A percentile compares a stretch with the other conserved stretches of the same genome.
These are phyloP conservation scores for Xanthia icteritia DNA, from an alignment of 2,888 invertebrate species.

Conservation along the genomic window DNA sequence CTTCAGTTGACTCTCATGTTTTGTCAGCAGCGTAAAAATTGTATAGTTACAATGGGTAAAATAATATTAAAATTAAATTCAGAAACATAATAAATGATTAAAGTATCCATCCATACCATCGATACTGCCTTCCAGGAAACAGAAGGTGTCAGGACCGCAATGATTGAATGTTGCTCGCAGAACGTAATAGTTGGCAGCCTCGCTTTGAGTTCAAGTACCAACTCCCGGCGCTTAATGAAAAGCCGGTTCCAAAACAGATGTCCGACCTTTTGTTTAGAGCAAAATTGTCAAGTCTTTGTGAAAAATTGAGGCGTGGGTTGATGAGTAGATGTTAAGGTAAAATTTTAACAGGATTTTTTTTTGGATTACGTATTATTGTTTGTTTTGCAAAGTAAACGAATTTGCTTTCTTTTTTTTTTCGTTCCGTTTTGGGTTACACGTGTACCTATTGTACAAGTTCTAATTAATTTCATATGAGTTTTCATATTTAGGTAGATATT, in stretches of 20 bases:
- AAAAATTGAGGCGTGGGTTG: conserved; percentile 66
- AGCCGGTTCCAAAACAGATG: conserved; percentile 74
- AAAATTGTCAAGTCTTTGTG: conserved; percentile 69
- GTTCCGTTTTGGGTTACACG: background rate
- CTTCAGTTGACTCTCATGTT: too few species aligned
- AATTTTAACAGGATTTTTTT: background rate
- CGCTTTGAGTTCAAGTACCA: conserved; percentile 70
- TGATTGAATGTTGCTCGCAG: conserved; percentile 74
- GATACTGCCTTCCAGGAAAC: conserved; percentile 64
- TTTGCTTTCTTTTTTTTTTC: background rate
- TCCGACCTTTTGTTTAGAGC: conserved; percentile 73
- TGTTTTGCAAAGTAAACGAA: background rate
- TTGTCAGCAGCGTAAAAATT: too few species aligned
- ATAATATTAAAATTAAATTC: too few species aligned
- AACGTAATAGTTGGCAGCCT: conserved; percentile 73
- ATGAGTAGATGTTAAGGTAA: conserved; percentile 32
- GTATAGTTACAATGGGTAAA: too few species aligned
- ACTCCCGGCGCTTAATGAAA: conserved; percentile 75
- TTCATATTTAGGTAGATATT: background rate
- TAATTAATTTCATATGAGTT: background rate
- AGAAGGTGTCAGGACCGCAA: conserved; percentile 70
- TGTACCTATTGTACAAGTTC: background rate
- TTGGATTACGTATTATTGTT: background rate
- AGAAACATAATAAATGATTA: too few species aligned
- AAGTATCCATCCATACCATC: background rate